A percentile compares a stretch with the other conserved stretches of the same genome.
Evolutionary conservation across 2,888 invertebrate genomes (phyloP).

Genomic region (Cremastobaeus sp.): DNA sequence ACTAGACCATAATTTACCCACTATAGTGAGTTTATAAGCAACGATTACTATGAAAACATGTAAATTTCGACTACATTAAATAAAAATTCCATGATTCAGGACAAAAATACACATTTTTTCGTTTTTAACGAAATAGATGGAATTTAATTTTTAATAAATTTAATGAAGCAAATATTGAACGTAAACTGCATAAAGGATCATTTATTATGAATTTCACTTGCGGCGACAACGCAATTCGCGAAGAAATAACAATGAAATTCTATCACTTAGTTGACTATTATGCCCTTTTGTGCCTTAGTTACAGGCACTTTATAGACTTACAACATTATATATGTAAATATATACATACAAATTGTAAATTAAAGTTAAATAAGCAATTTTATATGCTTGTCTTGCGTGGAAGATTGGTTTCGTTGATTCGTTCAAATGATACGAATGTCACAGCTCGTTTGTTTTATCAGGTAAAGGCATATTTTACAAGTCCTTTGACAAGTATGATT

Average conservation of each 20-base stretch:
- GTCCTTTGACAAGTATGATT: constrained; percentile 18
- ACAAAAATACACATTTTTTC: too few relatives aligned
- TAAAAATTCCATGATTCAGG: too few relatives aligned
- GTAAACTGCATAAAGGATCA: too few relatives aligned
- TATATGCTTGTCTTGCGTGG: constrained; percentile 43
- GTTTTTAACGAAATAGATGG: too few relatives aligned
- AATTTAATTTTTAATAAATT: too few relatives aligned
- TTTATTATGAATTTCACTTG: too few relatives aligned
- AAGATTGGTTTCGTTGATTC: constrained; percentile 69
- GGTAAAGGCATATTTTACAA: constrained; percentile 38
- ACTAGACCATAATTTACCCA: not conserved
- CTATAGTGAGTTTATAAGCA: constrained; percentile 1
- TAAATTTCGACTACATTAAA: too few relatives aligned
- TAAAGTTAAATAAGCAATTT: constrained; percentile 28
- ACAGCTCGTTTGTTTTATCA: constrained; percentile 45
- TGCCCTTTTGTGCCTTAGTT: constrained; percentile 17
- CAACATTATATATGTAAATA: constrained; percentile 15
- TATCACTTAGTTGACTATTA: constrained; percentile 5
- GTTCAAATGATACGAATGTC: constrained; percentile 57
- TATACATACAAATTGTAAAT: constrained; percentile 33
- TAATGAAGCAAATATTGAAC: too few relatives aligned
- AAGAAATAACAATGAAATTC: too few relatives aligned
- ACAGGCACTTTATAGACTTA: constrained; percentile 40
- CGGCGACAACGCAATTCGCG: too few relatives aligned
- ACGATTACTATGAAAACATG: not conserved